Percentiles rank a stretch among this genome's conserved stretches.
Conservation (phyloP, 1,140 invertebrate genomes). For the Drosophila kohkoa region DNA sequence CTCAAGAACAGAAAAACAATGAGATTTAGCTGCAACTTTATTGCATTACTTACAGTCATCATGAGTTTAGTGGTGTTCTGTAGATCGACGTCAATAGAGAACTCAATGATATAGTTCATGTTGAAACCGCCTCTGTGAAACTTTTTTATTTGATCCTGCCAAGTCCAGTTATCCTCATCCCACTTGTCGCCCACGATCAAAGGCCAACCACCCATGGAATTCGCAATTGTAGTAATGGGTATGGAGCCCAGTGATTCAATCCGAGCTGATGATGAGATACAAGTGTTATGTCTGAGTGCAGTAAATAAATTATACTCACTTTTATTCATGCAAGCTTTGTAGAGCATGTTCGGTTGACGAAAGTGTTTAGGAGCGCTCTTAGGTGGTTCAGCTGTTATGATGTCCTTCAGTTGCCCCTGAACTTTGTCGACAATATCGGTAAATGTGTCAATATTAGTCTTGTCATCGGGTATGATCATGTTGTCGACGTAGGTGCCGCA, state of each 20-base stretch:
- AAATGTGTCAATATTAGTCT: constrained; percentile 91
- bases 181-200: constrained; percentile 92
- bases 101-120: constrained; percentile 95
- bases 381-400: constrained; percentile 89
- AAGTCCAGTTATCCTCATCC: constrained; percentile 90
- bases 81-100: constrained; percentile 94
- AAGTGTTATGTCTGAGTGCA: not conserved
- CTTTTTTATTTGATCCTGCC: constrained; percentile 93
- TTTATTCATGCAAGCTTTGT: constrained; percentile 94
- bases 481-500: constrained; percentile 91
- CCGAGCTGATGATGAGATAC: constrained; percentile 85
- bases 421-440: constrained; percentile 92
- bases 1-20: constrained; percentile 85
- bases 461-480: constrained; percentile 92
- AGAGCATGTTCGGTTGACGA: constrained; percentile 91
- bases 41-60: constrained; percentile 91
- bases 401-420: constrained; percentile 90
- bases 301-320: constrained; percentile 86
- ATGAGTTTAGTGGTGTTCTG: constrained; percentile 94
- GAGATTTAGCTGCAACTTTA: not conserved
- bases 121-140: constrained; percentile 93
- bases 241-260: constrained; percentile 91
- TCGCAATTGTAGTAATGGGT: constrained; percentile 90
- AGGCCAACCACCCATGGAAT: constrained; percentile 94
- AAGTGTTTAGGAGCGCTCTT: constrained; percentile 90